Base-by-base conservation (phyloP, 2,888 invertebrate genomes). In the Xylophagus ater region DNA sequence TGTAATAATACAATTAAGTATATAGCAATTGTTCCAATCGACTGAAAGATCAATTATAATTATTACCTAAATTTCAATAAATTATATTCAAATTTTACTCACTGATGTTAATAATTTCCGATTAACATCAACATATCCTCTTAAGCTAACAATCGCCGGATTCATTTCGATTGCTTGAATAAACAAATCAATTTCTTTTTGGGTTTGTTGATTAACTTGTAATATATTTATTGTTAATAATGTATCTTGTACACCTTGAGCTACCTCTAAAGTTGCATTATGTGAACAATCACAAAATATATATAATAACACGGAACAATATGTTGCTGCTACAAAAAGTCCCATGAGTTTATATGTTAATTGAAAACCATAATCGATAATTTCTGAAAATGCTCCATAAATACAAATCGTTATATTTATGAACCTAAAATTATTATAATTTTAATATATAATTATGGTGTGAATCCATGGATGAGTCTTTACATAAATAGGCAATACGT, bases 241-340 rank as follows among this genome's bases (percentile, higher is more conserved):
- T 3, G 73, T 71, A 30, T 70, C 68, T 52, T 76, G 74, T 1
- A 78, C 75, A 12, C 73, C 72, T 31, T 71, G 71, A 2, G 77
- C 74, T 5, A 78, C 76, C 61, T 71, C 69, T 13, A 71, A 55
- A 0, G 77, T 76, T 2, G 76, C 70, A 47, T 73, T 70, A 51
- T 78, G 76, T 0, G 78, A 76, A 53, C 76, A 78, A 53, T 78
- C 73, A n/a, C 74, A 77, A 48, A 77, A 76, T 29, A 77, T 69
- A 50, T 69, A 78, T 2, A 77, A 59, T 21, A 78, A 56, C 0
- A 66, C 66, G 12, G 71, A 68, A 50, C 77, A 78, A 50, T 78
- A 78, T 5, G 67, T 60, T 0, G 71, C 68, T 44, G 75, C 74
- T 1, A 78, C 76, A 37, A 78, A 55, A 19, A 78, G 59, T 0